These are phyloP conservation scores for Drepanosiphum platanoidis DNA, from an alignment of 2,888 invertebrate genomes.

Conservation along the genomic window DNA sequence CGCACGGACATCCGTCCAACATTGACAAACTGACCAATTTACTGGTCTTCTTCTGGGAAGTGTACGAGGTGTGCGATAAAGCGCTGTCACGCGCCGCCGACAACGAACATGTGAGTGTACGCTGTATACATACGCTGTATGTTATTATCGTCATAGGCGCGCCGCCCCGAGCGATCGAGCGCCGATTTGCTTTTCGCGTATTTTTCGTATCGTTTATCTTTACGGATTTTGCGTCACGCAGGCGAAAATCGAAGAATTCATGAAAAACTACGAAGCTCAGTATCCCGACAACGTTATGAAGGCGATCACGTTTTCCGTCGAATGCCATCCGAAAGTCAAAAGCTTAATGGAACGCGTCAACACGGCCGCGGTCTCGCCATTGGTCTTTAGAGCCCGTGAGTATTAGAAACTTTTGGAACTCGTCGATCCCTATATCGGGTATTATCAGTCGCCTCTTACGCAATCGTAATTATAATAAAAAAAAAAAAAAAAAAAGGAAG, in stretches of 20 bases:
- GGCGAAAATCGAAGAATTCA: not conserved
- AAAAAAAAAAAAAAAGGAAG: too few relatives aligned
- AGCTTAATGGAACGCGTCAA: not conserved
- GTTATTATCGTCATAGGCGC: too few relatives aligned
- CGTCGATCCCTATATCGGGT: too few relatives aligned
- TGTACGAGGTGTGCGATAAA: not conserved
- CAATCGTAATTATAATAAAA: too few relatives aligned
- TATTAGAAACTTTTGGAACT: too few relatives aligned
- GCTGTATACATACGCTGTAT: too few relatives aligned
- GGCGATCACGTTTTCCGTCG: not conserved
- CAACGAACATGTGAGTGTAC: not conserved
- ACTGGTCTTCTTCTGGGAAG: not conserved
- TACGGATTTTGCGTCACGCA: too few relatives aligned
- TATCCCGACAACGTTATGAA: not conserved
- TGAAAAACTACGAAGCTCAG: not conserved
- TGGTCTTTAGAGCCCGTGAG: not conserved
- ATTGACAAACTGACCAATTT: not conserved
- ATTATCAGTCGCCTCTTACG: too few relatives aligned
- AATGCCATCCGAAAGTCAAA: not conserved
- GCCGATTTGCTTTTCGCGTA: too few relatives aligned
- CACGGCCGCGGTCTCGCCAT: not conserved
- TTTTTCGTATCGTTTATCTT: too few relatives aligned
- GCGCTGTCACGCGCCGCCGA: not conserved
- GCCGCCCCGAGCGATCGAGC: too few relatives aligned
- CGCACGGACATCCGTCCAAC: conserved; percentile 29